Percentiles rank a stretch among this genome's conserved stretches.
Evolutionary conservation across 2,113 vertebrate species (phyloP).

Genomic region (Hyperoodon ampullatus): DNA sequence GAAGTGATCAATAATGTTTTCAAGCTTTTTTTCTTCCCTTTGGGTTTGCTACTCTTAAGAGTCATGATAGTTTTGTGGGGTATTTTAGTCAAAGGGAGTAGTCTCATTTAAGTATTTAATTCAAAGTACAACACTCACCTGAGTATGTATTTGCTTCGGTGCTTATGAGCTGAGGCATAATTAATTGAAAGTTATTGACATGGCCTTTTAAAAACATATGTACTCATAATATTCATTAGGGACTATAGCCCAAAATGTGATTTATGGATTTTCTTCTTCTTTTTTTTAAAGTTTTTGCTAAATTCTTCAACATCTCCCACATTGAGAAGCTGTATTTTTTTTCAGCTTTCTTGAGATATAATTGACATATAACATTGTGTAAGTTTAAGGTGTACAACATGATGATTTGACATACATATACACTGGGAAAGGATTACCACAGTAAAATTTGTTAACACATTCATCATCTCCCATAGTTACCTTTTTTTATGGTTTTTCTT

Average conservation of each 20-base stretch:
- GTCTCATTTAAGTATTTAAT: background rate
- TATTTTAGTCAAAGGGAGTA: background rate
- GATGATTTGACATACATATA: background rate
- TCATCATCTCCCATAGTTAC: background rate
- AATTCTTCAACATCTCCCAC: background rate
- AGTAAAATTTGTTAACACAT: background rate
- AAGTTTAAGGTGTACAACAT: background rate
- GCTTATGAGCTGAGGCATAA: background rate
- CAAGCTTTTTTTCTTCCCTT: background rate
- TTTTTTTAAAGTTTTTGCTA: background rate
- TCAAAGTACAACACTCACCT: background rate
- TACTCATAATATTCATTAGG: background rate
- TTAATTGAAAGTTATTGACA: background rate
- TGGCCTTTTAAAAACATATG: background rate
- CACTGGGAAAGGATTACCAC: background rate
- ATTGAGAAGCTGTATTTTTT: background rate
- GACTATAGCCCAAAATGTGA: background rate
- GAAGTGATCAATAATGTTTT: background rate
- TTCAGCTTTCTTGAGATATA: background rate
- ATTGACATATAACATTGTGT: background rate
- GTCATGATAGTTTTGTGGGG: background rate
- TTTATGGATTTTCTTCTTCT: background rate
- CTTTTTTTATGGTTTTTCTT: background rate
- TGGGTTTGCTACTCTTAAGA: background rate
- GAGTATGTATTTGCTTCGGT: background rate